Percentiles rank a stretch among this genome's conserved stretches.
Conservation (phyloP, 2,113 vertebrate genomes). For the Thryonomys swinderianus region DNA sequence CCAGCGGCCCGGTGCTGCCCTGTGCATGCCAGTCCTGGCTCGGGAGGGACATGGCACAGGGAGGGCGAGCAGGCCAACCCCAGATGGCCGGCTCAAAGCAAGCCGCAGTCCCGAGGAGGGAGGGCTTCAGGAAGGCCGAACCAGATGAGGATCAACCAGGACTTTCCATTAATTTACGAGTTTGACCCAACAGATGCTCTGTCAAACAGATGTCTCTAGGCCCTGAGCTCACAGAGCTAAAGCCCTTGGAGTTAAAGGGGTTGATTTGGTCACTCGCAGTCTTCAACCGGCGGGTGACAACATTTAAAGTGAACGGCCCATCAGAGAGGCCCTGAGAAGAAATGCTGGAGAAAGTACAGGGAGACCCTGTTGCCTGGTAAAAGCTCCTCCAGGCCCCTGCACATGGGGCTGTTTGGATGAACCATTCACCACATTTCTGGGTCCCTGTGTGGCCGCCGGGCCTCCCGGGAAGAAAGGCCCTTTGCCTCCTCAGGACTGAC, state of each 20-base stretch:
- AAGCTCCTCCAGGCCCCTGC: background rate
- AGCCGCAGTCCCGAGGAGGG: background rate
- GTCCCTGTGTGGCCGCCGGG: background rate
- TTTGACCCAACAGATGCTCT: background rate
- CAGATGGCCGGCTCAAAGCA: background rate
- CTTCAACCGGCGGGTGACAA: background rate
- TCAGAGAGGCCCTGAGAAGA: background rate
- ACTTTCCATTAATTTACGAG: background rate
- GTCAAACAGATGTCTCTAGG: background rate
- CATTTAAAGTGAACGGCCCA: background rate
- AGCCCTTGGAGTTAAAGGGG: conserved; percentile 5
- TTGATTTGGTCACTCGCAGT: background rate
- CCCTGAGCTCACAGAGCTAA: background rate
- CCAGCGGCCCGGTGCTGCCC: background rate
- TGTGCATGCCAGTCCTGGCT: background rate
- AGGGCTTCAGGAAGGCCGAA: background rate
- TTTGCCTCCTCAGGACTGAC: background rate
- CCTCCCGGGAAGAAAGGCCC: background rate
- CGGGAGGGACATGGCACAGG: background rate
- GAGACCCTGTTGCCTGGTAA: accelerated
- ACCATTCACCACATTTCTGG: background rate
- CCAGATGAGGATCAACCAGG: background rate
- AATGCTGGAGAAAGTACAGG: background rate
- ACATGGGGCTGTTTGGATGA: too few relatives aligned
- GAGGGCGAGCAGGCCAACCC: background rate